Base-by-base conservation (phyloP, 1,140 invertebrate species). In the Cherax destructor region DNA sequence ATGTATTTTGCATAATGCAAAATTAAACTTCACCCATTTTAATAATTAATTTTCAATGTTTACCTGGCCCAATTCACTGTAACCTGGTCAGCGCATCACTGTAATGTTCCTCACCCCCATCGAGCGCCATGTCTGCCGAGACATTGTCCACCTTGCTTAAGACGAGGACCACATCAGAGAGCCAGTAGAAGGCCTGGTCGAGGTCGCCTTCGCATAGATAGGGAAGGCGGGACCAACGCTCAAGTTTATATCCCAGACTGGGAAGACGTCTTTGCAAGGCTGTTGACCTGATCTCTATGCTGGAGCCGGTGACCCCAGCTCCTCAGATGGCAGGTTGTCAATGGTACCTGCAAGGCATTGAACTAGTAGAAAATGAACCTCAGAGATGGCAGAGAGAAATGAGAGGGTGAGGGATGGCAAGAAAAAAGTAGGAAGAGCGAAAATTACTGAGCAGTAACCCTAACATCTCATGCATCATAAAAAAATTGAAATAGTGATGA, bases 151-250 rank as follows among this genome's bases (percentile, higher is more conserved):
- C n/a, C 65, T 92, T 91, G 50, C 65, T 90, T 11, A 96, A 93
- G 6, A 96, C 94, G 92, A 99, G 98, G 1, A 99, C 94, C 21
- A 96, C 97, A 95, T 99, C 98, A 93, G 97, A 96, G 11, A 99
- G 95, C 95, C 97, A 97, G 95, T 99, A 99, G 94, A 97, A 99
- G 0, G 97, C 96, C 94, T 98, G 97, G 41, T 97, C 95, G n/a
- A 99, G 95, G 94, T 99, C 98, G 0, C 98, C 98, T 95, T 99
- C 98, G 95, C 98, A 99, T 13, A 99, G 95, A 95, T 99, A 99
- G 4, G 98, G 98, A 30, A 99, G 95, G 94, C 97, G 96, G 13
- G 97, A 96, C 97, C 98, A 99, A 5, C 95, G 95, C 1, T 96
- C 94, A 10, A 99, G 95, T 90, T 96, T 95, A 78, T 87, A 89